Percentiles rank a stretch among this genome's conserved stretches.
Evolutionary conservation across 2,797 vertebrate species (phyloP).

Genomic region (Nyctibius grandis): DNA sequence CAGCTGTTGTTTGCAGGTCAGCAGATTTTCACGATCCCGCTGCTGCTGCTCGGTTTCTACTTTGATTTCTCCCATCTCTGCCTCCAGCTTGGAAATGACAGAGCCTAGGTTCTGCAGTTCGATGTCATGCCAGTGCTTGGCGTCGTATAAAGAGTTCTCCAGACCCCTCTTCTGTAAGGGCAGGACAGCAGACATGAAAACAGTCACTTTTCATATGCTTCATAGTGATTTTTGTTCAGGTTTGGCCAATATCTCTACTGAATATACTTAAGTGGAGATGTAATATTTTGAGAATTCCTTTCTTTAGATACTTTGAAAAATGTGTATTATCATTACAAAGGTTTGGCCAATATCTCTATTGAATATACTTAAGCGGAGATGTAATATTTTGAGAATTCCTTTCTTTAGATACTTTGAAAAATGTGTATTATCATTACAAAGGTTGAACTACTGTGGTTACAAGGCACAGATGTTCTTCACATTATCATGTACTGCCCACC

Average conservation of each 20-base stretch:
- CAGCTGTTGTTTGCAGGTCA: slow-evolving; percentile 83
- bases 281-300: background rate
- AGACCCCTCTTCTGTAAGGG: slow-evolving; percentile 86
- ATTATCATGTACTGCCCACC: background rate
- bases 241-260: background rate
- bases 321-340: background rate
- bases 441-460: background rate
- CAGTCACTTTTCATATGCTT: background rate
- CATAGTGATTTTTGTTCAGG: background rate
- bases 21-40: slow-evolving; percentile 80
- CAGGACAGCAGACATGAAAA: background rate
- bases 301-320: background rate
- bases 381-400: background rate
- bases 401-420: background rate
- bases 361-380: background rate
- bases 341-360: background rate
- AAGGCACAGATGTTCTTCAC: background rate
- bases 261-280: background rate
- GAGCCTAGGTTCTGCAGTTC: slow-evolving; percentile 92
- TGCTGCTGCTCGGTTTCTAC: slow-evolving; percentile 86
- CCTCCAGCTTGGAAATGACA: slow-evolving; percentile 85
- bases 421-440: background rate
- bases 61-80: slow-evolving; percentile 85
- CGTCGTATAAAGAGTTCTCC: slow-evolving; percentile 86
- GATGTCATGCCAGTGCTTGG: slow-evolving; percentile 89